Evolutionary conservation across 2,113 vertebrate species (phyloP).

Genomic region (Anser cygnoides): DNA sequence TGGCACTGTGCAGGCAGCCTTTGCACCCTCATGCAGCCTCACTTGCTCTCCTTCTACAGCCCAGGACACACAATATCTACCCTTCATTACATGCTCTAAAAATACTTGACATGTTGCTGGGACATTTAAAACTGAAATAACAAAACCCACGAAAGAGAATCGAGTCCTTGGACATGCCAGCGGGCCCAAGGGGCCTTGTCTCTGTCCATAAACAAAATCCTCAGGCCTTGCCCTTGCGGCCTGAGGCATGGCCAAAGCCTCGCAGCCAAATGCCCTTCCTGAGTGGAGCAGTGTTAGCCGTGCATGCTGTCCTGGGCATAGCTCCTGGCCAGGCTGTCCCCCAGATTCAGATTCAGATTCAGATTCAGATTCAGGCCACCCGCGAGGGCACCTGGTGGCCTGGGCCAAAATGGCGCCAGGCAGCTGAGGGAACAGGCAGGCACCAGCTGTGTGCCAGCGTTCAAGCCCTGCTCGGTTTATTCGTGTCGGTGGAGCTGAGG

Average conservation of each 20-base stretch:
- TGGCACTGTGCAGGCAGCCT: neutral
- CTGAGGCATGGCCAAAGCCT: neutral
- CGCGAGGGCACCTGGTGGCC: neutral
- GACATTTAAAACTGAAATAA: neutral
- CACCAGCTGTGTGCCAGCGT: neutral
- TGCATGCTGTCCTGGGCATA: accelerated
- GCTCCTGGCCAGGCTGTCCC: neutral
- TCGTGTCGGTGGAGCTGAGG: neutral
- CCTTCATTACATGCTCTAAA: neutral
- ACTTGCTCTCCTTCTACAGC: neutral
- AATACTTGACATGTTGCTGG: neutral
- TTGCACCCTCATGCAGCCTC: neutral
- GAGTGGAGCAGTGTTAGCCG: accelerated
- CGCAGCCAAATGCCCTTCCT: accelerated
- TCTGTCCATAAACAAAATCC: neutral
- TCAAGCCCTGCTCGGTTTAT: neutral
- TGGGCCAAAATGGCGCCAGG: neutral
- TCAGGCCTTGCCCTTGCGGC: neutral
- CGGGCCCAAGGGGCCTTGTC: neutral
- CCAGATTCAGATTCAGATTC: no score
- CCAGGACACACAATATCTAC: neutral
- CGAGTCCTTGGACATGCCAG: neutral
- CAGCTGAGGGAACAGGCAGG: neutral
- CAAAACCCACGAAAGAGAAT: neutral
- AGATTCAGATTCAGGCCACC: no score